Conservation (phyloP, 2,113 vertebrate genomes). For the Mobula birostris region DNA sequence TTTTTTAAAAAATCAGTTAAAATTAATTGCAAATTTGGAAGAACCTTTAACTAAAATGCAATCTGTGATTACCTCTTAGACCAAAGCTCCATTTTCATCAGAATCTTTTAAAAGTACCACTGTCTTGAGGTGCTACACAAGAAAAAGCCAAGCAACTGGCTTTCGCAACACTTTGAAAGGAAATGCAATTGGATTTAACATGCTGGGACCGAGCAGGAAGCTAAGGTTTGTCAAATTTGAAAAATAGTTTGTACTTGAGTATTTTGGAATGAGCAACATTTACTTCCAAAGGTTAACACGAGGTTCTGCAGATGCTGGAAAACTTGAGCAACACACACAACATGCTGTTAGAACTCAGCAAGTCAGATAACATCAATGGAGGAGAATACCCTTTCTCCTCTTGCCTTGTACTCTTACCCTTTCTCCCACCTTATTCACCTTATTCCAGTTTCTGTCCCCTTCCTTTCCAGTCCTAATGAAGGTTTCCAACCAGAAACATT, state of each 20-base stretch:
- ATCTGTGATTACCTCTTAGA: conserved; percentile 47
- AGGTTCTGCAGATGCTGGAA: too few relatives aligned
- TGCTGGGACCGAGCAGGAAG: conserved; percentile 69
- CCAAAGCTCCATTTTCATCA: conserved; percentile 51
- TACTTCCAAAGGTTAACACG: not conserved
- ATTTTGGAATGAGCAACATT: not conserved
- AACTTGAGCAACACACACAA: too few relatives aligned
- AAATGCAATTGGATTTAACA: conserved; percentile 66
- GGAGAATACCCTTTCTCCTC: too few relatives aligned
- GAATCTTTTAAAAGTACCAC: conserved; percentile 60
- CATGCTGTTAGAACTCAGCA: too few relatives aligned
- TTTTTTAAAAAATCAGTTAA: not conserved
- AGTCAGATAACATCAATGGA: too few relatives aligned
- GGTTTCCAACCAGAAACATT: too few relatives aligned
- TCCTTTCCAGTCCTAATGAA: too few relatives aligned
- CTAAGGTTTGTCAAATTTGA: conserved; percentile 58
- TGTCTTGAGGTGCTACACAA: conserved; percentile 69
- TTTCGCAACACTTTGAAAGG: conserved; percentile 60
- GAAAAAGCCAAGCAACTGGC: conserved; percentile 55
- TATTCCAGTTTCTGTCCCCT: too few relatives aligned
- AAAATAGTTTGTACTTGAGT: not conserved
- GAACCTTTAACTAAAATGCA: conserved; percentile 37
- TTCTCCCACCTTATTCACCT: too few relatives aligned
- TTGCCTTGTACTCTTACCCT: too few relatives aligned
- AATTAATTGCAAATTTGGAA: not conserved